These are phyloP conservation scores for Salpingus planirostris DNA, from an alignment of 2,888 invertebrate genomes.

Conservation along the genomic window DNA sequence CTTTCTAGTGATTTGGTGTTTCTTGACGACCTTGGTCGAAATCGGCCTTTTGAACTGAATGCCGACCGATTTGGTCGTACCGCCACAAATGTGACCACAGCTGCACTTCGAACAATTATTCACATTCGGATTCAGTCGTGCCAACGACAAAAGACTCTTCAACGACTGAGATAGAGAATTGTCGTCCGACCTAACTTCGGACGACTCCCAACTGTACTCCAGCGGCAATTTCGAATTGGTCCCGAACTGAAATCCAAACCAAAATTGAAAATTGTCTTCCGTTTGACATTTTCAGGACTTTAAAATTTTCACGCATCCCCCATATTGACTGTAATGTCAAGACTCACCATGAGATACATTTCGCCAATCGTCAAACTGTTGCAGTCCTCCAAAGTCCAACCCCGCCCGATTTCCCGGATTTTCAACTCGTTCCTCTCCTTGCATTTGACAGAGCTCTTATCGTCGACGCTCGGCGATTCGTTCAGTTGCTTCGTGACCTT, in stretches of 20 bases:
- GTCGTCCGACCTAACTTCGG: constrained; percentile 16
- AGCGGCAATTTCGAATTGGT: constrained; percentile 63
- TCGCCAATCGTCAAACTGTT: constrained; percentile 82
- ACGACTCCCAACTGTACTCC: constrained; percentile 69
- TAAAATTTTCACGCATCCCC: no score
- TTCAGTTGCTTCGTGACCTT: neutral
- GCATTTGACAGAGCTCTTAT: no score
- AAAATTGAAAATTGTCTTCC: no score
- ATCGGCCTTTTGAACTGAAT: constrained; percentile 17
- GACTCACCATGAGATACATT: constrained; percentile 81
- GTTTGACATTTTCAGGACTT: no score
- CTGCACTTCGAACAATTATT: constrained; percentile 42
- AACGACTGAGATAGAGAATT: constrained; percentile 37
- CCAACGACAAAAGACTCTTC: constrained; percentile 48
- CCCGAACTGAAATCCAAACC: constrained; percentile 60
- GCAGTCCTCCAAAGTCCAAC: constrained; percentile 72
- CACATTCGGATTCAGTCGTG: constrained; percentile 41
- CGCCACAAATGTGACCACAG: constrained; percentile 50
- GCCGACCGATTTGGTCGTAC: constrained; percentile 10
- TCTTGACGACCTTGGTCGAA: no score
- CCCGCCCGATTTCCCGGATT: constrained; percentile 47
- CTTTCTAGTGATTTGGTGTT: no score
- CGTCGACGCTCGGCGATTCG: constrained; percentile 11
- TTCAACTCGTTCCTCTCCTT: constrained; percentile 16
- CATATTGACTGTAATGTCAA: no score